Percentiles rank a stretch among this genome's conserved stretches.
Conservation (phyloP, 2,113 vertebrate species). For the Neolamprologus caudopunctatus region DNA sequence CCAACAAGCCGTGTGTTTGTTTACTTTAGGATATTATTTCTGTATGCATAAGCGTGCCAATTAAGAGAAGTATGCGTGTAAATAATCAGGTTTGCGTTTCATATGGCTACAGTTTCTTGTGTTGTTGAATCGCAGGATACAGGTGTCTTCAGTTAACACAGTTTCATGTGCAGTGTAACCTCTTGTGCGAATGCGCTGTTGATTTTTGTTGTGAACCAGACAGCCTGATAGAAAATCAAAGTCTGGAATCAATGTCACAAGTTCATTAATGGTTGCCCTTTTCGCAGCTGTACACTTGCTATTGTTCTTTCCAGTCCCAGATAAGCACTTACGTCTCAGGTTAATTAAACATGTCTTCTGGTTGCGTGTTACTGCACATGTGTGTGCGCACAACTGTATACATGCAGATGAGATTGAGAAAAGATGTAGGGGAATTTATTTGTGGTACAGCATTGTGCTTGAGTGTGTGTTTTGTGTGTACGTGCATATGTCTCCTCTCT, state of each 20-base stretch:
- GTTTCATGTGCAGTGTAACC: background rate
- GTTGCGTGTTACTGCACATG: background rate
- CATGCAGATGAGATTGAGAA: background rate
- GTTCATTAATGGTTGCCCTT: slow-evolving; percentile 68
- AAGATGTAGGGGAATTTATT: background rate
- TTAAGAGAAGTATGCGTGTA: background rate
- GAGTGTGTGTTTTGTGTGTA: background rate
- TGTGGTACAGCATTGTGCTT: background rate
- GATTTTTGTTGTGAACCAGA: slow-evolving; percentile 44
- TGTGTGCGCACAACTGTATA: background rate
- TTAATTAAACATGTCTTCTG: slow-evolving; percentile 58
- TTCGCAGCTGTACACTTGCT: slow-evolving; percentile 47
- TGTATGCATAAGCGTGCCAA: slow-evolving; percentile 26
- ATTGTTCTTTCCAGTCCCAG: slow-evolving; percentile 36
- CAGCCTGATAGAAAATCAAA: slow-evolving; percentile 70
- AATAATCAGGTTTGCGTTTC: background rate
- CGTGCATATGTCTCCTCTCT: background rate
- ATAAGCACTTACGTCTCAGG: slow-evolving; percentile 34
- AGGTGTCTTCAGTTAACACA: slow-evolving; percentile 5
- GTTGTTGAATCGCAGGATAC: background rate
- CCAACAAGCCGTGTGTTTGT: slow-evolving; percentile 17
- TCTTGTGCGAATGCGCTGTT: slow-evolving; percentile 35
- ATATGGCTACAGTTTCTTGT: background rate
- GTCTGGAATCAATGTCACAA: slow-evolving; percentile 65
- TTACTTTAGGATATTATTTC: slow-evolving; percentile 22